Base-by-base conservation (phyloP, 2,797 vertebrate species). In the Halcyon smyrnensis region DNA sequence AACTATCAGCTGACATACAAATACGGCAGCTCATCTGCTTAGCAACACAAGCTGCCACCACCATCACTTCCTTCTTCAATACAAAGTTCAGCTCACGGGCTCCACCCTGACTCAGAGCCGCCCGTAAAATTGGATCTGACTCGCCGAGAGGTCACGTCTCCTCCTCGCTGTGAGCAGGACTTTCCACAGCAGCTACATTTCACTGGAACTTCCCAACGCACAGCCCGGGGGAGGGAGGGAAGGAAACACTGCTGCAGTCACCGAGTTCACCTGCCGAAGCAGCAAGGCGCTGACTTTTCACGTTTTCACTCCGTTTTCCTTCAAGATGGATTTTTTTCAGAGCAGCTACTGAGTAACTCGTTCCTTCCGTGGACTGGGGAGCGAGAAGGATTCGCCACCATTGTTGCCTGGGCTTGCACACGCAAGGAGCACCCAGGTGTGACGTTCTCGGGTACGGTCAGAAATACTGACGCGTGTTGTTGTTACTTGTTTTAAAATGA, bases 101-200 rank as follows among this genome's bases (percentile, higher is more conserved):
- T 96, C 93, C 95, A 57, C 95, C 89, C 94, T 96, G 94, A 80
- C 95, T 92, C 93, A 65, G 89, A 89, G 95, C 93, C 7, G 84
- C 94, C 95, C 37, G 48, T 80, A 92, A 93, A 94, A 93, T 78
- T 75, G 92, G 89, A 95, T 87, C 89, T 93, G 92, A 87, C 92
- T 93, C 43, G 64, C 74, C 2, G 18, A 79, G 91, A 96, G 93
- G 84, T 97, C 95, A 95, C 48, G 57, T 94, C 94, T 94, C 68
- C 93, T 75, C 7, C 93, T 75, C 6, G 1, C 84, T 23, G 56
- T 80, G 86, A 96, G 83, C 93, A 82, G 88, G 93, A 95, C 96
- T 96, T 97, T 88, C 95, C 95, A 69, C 48, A 36, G 81, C 68
- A 45, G 74, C 74, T 87, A 0, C 36, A 21, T 89, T 95, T 82